Conservation (phyloP, 2,797 vertebrate species). For the Argya squamiceps region DNA sequence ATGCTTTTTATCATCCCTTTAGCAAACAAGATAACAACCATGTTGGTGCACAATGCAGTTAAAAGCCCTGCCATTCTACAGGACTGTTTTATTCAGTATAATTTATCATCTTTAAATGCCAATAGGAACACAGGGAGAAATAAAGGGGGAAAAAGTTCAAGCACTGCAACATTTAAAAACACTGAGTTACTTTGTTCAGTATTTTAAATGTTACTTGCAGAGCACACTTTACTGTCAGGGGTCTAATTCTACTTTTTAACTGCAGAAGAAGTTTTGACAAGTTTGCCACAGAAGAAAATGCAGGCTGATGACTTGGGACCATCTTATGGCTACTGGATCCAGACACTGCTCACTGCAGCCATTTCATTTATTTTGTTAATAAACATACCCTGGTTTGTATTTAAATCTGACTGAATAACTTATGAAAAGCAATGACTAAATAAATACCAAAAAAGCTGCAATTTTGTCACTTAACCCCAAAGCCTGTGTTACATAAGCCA, state of each 20-base stretch:
- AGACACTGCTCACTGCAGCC: not conserved
- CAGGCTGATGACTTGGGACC: not conserved
- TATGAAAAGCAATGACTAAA: not conserved
- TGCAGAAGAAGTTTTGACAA: not conserved
- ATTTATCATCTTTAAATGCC: not conserved
- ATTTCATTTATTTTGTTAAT: not conserved
- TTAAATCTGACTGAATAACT: not conserved
- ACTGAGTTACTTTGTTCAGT: not conserved
- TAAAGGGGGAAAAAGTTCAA: not conserved
- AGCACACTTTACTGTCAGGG: not conserved
- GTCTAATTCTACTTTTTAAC: not conserved
- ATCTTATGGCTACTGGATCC: not conserved
- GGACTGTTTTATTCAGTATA: not conserved
- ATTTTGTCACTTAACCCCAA: not conserved
- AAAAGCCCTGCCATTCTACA: not conserved
- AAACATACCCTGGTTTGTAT: not conserved
- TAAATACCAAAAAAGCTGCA: not conserved
- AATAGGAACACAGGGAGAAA: not conserved
- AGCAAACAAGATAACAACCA: not conserved
- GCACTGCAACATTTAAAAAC: not conserved
- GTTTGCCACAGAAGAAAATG: not conserved
- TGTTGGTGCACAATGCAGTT: rapidly evolving
- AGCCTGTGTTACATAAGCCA: not conserved
- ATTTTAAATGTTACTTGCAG: not conserved
- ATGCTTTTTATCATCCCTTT: not conserved